Evolutionary conservation across 1,140 invertebrate species (phyloP).

Genomic region (Diachasmimorpha longicaudata): DNA sequence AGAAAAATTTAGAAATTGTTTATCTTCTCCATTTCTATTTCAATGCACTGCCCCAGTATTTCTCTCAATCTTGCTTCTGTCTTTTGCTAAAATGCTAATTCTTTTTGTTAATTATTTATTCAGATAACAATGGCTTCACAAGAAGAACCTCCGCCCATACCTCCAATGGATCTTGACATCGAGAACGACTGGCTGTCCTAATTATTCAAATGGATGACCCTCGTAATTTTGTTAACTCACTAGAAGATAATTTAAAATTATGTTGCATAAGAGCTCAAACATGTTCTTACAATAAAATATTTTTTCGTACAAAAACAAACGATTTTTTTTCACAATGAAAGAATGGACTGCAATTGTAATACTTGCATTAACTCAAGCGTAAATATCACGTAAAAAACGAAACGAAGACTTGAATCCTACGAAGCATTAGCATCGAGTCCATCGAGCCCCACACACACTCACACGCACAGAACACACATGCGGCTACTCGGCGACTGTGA

Average conservation of each 20-base stretch:
- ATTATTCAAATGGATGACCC: neutral
- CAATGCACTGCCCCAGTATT: too few species aligned
- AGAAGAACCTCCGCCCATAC: conserved; percentile 49
- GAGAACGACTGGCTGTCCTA: conserved; percentile 32
- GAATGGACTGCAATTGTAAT: too few species aligned
- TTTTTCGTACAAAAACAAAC: too few species aligned
- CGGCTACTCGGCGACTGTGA: neutral
- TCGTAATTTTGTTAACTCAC: neutral
- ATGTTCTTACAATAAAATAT: neutral
- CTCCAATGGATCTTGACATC: conserved; percentile 38
- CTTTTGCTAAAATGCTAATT: neutral
- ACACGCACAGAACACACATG: neutral
- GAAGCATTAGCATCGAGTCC: neutral
- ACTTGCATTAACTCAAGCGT: too few species aligned
- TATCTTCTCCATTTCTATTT: too few species aligned
- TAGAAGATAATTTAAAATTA: neutral
- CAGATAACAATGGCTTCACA: conserved; percentile 37
- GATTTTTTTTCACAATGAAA: too few species aligned
- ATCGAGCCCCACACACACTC: too few species aligned
- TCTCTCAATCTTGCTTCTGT: too few species aligned
- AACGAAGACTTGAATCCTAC: too few species aligned
- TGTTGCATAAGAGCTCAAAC: too few species aligned
- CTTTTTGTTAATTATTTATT: conserved; percentile 2
- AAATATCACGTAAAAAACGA: too few species aligned
- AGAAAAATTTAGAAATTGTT: too few species aligned